These are phyloP conservation scores for Coreius guichenoti DNA, from an alignment of 2,797 vertebrate genomes.

Conservation along the genomic window DNA sequence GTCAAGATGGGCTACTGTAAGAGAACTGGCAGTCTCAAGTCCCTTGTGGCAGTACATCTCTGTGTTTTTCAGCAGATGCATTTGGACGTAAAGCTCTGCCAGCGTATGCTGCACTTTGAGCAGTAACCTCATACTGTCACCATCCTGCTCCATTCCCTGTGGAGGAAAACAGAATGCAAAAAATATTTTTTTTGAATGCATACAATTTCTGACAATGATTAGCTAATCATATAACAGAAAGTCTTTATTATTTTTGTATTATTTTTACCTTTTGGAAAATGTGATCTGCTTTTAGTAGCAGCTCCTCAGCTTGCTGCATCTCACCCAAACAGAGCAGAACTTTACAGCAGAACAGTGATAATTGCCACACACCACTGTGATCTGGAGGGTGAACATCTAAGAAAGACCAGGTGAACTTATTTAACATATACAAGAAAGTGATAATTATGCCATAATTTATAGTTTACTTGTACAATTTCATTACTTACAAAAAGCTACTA, in stretches of 20 bases:
- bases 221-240: background rate
- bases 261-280: constrained; percentile 60
- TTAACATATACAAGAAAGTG: background rate
- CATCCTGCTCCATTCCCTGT: constrained; percentile 11
- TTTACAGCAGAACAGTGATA: constrained; percentile 57
- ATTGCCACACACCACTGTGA: background rate
- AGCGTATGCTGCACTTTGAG: constrained; percentile 38
- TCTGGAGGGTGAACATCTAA: constrained; percentile 9
- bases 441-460: background rate
- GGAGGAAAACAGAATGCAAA: background rate
- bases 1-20: constrained; percentile 3
- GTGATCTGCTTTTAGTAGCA: constrained; percentile 58
- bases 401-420: background rate
- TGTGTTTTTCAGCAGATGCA: constrained; percentile 25
- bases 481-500: too few species aligned
- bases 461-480: too few species aligned
- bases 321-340: constrained; percentile 68
- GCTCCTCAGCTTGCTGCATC: constrained; percentile 55
- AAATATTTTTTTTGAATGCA: background rate
- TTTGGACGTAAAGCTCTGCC: constrained; percentile 37
- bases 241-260: background rate
- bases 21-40: constrained; percentile 12
- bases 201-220: background rate
- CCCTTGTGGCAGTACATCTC: constrained; percentile 41
- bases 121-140: constrained; percentile 5